phyloP scores from a whole-genome alignment of 2,888 invertebrate genomes.

The Tenthredo livida region DNA sequence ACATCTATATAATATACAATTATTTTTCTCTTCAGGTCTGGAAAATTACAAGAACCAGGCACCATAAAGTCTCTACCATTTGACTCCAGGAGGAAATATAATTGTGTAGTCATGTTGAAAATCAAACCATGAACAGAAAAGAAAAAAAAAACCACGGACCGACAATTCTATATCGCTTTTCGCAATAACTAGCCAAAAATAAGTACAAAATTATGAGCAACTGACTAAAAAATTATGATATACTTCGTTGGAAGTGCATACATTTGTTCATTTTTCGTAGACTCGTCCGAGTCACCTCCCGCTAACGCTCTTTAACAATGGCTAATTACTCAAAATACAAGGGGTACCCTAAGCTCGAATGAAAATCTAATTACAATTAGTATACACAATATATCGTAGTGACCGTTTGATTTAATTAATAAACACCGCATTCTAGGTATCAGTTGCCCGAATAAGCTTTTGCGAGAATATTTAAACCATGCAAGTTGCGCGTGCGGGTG shows the following conservation, averaged over 20 bases:
- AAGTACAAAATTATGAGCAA: constrained; percentile 7
- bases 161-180: not conserved
- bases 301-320: not conserved
- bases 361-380: not conserved
- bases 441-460: not conserved
- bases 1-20: constrained; percentile 11
- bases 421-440: not conserved
- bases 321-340: not conserved
- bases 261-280: not conserved
- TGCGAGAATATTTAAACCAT: not conserved
- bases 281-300: not conserved
- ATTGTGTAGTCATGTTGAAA: not conserved
- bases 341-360: not conserved
- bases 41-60: not conserved
- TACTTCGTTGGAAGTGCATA: not conserved
- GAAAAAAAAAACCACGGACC: not conserved
- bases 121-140: not conserved
- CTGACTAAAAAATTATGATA: not conserved
- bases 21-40: not conserved
- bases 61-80: not conserved
- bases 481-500: not conserved
- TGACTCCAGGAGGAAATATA: not conserved
- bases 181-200: not conserved
- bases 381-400: not conserved
- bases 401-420: not conserved